These are phyloP conservation scores for Chinchilla lanigera DNA, from an alignment of 2,113 vertebrate genomes.

Conservation along the genomic window DNA sequence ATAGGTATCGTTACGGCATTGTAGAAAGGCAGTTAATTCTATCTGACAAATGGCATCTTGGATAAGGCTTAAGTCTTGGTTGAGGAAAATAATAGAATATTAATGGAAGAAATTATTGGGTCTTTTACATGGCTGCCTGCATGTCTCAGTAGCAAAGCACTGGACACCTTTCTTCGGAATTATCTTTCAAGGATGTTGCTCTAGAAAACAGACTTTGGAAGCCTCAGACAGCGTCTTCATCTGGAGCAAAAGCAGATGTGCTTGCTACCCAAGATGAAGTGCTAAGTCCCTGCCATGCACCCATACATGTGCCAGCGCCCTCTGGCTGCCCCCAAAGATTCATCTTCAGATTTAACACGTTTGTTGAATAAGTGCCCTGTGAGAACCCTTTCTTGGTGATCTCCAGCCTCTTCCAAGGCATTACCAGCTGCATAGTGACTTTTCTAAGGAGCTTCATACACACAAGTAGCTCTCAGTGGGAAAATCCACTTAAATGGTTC, in stretches of 20 bases:
- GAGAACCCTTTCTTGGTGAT: background rate
- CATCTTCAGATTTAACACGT: background rate
- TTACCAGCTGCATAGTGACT: background rate
- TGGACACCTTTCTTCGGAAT: background rate
- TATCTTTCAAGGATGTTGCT: background rate
- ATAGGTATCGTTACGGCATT: background rate
- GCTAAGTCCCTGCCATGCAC: background rate
- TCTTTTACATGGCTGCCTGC: background rate
- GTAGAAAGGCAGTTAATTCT: slow-evolving; percentile 30
- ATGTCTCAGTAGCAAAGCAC: background rate
- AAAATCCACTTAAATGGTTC: background rate
- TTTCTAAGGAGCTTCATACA: background rate
- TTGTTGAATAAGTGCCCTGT: background rate
- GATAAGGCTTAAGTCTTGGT: background rate
- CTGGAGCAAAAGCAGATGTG: background rate
- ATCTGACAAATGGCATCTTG: background rate
- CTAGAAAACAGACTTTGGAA: background rate
- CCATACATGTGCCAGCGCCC: background rate
- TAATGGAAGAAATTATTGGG: background rate
- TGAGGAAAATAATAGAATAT: background rate
- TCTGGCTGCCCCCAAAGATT: no score
- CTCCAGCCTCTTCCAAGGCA: background rate
- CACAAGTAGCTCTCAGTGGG: background rate
- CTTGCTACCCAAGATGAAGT: background rate
- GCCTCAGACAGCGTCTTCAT: background rate